Evolutionary conservation across 2,888 invertebrate species (phyloP), one percentile per base, ranked within the genome.

Genomic region (Rhynchonema sp.): DNA sequence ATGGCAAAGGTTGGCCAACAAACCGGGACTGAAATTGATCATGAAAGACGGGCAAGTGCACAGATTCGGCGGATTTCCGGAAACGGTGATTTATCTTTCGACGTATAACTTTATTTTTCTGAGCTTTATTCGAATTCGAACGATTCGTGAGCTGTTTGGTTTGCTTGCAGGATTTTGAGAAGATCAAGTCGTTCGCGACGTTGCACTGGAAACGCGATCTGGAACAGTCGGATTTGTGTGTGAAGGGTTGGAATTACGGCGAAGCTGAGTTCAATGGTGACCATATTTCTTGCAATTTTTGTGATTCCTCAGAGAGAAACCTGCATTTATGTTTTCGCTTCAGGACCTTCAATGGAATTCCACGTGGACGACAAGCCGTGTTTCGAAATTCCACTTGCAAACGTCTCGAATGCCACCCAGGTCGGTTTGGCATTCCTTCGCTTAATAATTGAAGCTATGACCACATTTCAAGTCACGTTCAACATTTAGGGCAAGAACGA

Each of bases 201-300:
- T 79, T 80, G 6, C 83, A 84, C 65, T 94, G 91, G 74, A 80
- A 83, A 30, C 65, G 70, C 27, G 85, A 87, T 61, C 82, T 94
- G 82, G 78, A 87, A 56, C 89, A 88, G 69, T 87, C 87, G 69
- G 96, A 98, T 70, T 76, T 91, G 59, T 87, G 90, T 64, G 79
- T 94, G 1, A 92, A 90, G 74, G 98, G 98, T 0, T 98, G 96
- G 96, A 99, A 98, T 75, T 98, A 96, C 90, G 98, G 98, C 30
- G 86, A 87, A 0, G 89, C 90, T 0, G 86, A 87, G 67, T 96
- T 99, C 72, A 83, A 83, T 67, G 96, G 79, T 76, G 65, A 60
- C 61, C 61, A 6, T n/a, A n/a, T n/a, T n/a, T n/a, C n/a, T n/a
- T n/a, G n/a, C n/a, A n/a, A n/a, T n/a, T n/a, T n/a, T n/a, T n/a